Base-by-base conservation (phyloP, 2,113 vertebrate genomes). In the Cryptoleucopteryx plumbea region DNA sequence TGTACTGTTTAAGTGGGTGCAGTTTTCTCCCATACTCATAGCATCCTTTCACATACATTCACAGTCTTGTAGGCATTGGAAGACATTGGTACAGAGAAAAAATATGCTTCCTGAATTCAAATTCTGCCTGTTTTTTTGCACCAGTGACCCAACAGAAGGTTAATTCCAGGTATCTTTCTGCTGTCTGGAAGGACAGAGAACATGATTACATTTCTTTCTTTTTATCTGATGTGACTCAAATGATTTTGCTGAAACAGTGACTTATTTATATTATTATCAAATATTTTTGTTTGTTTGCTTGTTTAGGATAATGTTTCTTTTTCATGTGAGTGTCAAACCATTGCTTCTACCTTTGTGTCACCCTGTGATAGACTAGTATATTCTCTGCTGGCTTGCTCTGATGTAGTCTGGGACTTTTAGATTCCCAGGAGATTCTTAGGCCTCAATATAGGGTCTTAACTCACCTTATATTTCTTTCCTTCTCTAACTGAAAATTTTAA, bases 281-380 rank as follows among this genome's bases (percentile, higher is more conserved):
- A 26, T 16, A 27, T 5, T 22, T 8, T 4, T 21, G 23, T 50
- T 52, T 52, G 15, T 52, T 6, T 32, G 22, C 32, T 36, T 40
- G 52, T 67, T 31, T 20, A 19, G 31, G 7, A 29, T 21, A 43
- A 36, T 11, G 1, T 36, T 71, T 71, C 9, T 40, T 38, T 85
- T 87, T 55, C 26, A 13, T 18, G 5, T 67, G 13, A 62, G 4
- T 1, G 4, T 72, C 19, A 65, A 88, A 86, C 2, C 3, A 53
- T 36, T 77, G 3, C 1, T 73, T 72, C 34, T 71, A 10, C 16
- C 10, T 80, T 53, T 58, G 13, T 18, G 12, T 59, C 5, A 56
- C 1, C 7, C 9, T 45, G 3, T 23, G 10, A 42, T 8, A 74
- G 5, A 62, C 26, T 13, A 50, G 0, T 9, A 38, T 38, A 11